phyloP scores from a whole-genome alignment of 2,113 vertebrate genomes.

The Morphnarchus princeps region DNA sequence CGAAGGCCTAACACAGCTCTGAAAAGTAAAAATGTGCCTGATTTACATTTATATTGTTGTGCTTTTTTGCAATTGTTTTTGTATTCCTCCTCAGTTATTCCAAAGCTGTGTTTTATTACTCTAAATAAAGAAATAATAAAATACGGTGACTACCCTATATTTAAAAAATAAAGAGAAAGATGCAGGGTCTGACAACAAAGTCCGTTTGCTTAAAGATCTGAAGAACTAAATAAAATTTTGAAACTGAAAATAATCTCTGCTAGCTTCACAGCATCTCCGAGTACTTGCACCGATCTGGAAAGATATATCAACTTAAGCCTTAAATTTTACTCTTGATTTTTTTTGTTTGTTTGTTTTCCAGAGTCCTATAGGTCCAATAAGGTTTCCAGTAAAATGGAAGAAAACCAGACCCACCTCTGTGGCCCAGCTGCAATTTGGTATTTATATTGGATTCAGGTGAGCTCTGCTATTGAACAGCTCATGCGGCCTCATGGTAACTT shows the following conservation, averaged over 20 bases:
- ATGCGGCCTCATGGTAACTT: not conserved
- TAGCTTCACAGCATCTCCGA: not conserved
- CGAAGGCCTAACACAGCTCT: not conserved
- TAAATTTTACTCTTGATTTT: not conserved
- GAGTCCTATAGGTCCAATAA: not conserved
- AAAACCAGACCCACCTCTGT: not conserved
- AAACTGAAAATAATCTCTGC: not conserved
- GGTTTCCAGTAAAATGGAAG: not conserved
- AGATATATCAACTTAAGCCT: not conserved
- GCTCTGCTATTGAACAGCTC: not conserved
- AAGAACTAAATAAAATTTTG: not conserved
- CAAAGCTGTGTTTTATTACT: not conserved
- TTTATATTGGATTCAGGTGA: not conserved
- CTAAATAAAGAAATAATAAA: not conserved
- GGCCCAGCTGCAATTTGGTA: not conserved
- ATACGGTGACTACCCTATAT: not conserved
- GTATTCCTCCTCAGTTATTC: not conserved
- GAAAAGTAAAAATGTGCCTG: not conserved
- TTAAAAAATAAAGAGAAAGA: not conserved
- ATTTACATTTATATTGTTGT: slow-evolving; percentile 37
- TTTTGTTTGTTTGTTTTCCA: not conserved
- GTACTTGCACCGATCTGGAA: not conserved
- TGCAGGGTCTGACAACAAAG: not conserved
- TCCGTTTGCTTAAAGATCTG: not conserved
- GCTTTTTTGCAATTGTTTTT: not conserved